These are phyloP conservation scores for Gorilla gorilla DNA, from an alignment of 2,113 vertebrate genomes.

Conservation along the genomic window DNA sequence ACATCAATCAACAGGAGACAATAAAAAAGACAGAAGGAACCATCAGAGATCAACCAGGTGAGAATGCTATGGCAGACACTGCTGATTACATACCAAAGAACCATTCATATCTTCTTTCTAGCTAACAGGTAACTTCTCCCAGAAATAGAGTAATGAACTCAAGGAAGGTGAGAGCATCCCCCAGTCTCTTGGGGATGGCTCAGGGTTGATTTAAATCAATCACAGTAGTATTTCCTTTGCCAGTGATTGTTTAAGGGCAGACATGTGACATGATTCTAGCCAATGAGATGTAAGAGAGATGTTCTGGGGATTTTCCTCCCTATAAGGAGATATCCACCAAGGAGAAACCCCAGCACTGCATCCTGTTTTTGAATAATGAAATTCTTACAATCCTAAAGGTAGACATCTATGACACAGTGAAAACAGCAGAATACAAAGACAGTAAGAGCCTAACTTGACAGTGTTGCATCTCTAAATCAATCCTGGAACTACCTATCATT, in stretches of 20 bases:
- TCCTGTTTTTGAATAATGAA: background rate
- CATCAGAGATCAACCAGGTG: background rate
- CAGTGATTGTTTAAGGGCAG: background rate
- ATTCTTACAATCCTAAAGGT: background rate
- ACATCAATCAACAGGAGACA: background rate
- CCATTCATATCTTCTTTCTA: background rate
- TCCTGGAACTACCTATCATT: background rate
- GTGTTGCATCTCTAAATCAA: background rate
- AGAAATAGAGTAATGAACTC: background rate
- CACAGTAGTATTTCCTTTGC: background rate
- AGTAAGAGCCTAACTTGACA: background rate
- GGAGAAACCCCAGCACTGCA: background rate
- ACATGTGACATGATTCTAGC: background rate
- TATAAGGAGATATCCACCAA: background rate
- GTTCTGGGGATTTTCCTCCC: background rate
- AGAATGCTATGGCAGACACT: background rate
- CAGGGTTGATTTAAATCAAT: background rate
- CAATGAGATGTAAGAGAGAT: background rate
- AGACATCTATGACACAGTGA: background rate
- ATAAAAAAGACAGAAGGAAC: background rate
- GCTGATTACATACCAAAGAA: background rate
- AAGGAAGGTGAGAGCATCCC: background rate
- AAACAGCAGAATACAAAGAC: background rate
- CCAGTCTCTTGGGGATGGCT: background rate
- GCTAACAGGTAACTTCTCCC: background rate